These are phyloP conservation scores for Chlamydotis undulata DNA, from an alignment of 2,113 vertebrate genomes.

Conservation along the genomic window DNA sequence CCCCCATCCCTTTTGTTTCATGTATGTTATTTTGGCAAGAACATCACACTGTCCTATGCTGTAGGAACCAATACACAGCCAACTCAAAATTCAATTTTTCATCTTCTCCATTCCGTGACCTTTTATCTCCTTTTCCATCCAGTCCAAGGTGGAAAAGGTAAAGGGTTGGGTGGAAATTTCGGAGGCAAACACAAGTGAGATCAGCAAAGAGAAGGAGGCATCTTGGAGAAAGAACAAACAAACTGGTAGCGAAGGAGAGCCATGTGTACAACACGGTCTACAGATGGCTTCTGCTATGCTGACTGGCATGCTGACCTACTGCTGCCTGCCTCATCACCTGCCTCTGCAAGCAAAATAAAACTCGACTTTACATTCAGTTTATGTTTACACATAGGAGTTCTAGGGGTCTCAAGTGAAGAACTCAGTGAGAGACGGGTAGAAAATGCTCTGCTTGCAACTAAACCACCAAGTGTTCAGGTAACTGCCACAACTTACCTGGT, in stretches of 20 bases:
- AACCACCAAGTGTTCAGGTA: no score
- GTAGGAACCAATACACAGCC: not conserved
- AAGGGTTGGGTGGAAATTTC: not conserved
- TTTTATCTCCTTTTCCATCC: not conserved
- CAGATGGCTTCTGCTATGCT: not conserved
- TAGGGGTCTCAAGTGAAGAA: not conserved
- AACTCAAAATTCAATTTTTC: not conserved
- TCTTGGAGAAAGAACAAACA: not conserved
- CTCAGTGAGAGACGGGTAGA: no score
- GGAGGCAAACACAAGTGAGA: not conserved
- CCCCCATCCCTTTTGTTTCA: not conserved
- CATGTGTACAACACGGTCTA: accelerated
- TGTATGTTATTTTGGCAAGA: not conserved
- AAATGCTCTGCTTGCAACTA: not conserved
- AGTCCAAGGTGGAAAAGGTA: not conserved
- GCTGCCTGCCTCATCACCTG: not conserved
- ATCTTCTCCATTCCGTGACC: no score
- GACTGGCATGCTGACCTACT: not conserved
- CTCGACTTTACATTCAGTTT: not conserved
- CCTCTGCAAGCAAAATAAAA: not conserved
- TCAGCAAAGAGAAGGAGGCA: not conserved
- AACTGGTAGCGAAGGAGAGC: not conserved
- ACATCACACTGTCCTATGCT: not conserved
- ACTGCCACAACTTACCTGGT: not conserved
- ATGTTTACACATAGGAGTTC: accelerated